phyloP scores from a whole-genome alignment of 2,888 invertebrate genomes.

The Apodemia zela region DNA sequence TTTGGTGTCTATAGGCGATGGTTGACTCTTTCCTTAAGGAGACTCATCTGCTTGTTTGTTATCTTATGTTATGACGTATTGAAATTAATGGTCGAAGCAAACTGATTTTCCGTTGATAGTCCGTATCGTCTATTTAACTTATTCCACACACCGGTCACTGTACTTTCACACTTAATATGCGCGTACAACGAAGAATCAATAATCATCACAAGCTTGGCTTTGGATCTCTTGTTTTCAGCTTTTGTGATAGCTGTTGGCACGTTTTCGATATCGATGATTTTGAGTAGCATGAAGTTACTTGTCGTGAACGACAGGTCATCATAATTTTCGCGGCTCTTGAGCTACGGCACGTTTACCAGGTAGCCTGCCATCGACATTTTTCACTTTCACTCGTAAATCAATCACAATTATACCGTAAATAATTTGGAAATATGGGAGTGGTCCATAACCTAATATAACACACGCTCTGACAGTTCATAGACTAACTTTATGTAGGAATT shows the following conservation, averaged over 20 bases:
- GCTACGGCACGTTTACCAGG: constrained; percentile 3
- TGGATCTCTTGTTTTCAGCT: constrained; percentile 20
- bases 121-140: no score
- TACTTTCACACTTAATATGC: constrained; percentile 29
- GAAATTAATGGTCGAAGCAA: no score
- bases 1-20: no score
- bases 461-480: no score
- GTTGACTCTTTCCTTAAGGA: no score
- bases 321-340: not conserved
- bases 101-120: no score
- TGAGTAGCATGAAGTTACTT: constrained; percentile 20
- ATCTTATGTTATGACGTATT: no score
- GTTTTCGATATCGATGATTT: constrained; percentile 21
- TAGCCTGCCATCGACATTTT: constrained; percentile 6
- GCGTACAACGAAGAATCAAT: constrained; percentile 25
- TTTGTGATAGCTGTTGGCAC: constrained; percentile 17
- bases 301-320: constrained; percentile 5
- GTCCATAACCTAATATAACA: no score
- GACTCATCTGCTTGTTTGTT: no score
- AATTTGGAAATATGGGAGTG: no score
- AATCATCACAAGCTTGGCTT: constrained; percentile 25
- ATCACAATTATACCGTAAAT: no score
- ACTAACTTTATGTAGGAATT: no score
- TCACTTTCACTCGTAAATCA: not conserved
- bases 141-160: constrained; percentile 20